These are phyloP conservation scores for Seira sanloemensis DNA, from an alignment of 2,888 invertebrate species.

Conservation along the genomic window DNA sequence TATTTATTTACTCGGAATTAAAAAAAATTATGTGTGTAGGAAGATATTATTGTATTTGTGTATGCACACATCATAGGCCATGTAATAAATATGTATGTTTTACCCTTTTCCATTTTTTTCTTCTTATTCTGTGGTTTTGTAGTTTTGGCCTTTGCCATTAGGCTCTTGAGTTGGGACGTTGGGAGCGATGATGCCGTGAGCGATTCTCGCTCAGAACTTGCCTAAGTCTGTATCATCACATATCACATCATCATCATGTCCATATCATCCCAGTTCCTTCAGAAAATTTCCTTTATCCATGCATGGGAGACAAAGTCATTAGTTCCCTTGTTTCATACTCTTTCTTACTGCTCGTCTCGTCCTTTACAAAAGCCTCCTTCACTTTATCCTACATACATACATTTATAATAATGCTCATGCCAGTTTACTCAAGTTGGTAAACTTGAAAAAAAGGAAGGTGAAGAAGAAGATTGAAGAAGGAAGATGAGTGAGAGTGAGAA, in stretches of 20 bases:
- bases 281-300: not conserved
- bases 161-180: no score
- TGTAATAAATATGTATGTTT: no score
- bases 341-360: no score
- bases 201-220: conserved; percentile 22
- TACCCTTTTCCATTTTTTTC: not conserved
- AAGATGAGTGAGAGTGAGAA: not conserved
- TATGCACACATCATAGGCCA: no score
- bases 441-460: conserved; percentile 1
- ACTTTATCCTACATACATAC: not conserved
- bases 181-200: conserved; percentile 43
- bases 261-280: conserved; percentile 15
- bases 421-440: not conserved
- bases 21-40: not conserved
- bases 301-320: not conserved
- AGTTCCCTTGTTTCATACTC: not conserved
- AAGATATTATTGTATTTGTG: not conserved
- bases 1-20: conserved; percentile 1
- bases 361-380: not conserved
- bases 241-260: conserved; percentile 16
- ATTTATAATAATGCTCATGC: not conserved
- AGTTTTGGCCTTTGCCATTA: conserved; percentile 60
- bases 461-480: not conserved
- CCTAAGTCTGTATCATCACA: conserved; percentile 9
- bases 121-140: conserved; percentile 10